Evolutionary conservation across 2,797 vertebrate genomes (phyloP).

Genomic region (Adrianichthys oophorus): DNA sequence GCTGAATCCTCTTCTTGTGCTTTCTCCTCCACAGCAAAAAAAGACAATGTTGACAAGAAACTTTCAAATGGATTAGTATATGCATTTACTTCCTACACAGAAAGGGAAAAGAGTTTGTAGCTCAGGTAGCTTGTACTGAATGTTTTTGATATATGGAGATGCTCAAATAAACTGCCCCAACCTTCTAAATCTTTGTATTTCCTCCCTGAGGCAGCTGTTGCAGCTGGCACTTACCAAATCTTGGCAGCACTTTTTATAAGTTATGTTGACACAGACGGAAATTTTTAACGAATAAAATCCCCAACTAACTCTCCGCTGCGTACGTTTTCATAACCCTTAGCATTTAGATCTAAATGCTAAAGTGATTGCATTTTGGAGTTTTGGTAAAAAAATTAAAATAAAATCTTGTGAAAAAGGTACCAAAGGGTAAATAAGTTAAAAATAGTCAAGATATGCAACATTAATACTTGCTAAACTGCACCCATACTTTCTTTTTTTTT

Average conservation of each 20-base stretch:
- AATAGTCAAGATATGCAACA: no score
- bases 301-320: no score
- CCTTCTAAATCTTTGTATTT: conserved; percentile 41
- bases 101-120: conserved; percentile 36
- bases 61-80: conserved; percentile 30
- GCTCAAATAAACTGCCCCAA: conserved; percentile 21
- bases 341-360: no score
- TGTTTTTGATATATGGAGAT: conserved; percentile 8
- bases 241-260: conserved; percentile 42
- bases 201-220: conserved; percentile 46
- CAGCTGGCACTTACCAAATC: conserved; percentile 52
- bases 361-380: no score
- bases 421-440: no score
- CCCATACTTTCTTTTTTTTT: no score
- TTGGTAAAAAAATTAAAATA: no score
- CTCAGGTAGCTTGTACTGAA: conserved; percentile 30
- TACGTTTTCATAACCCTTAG: no score
- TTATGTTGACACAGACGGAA: conserved; percentile 41
- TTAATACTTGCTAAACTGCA: no score
- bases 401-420: no score
- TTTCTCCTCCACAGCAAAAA: conserved; percentile 26
- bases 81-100: conserved; percentile 26
- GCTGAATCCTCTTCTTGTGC: conserved; percentile 69
- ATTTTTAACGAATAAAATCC: conserved; percentile 6
- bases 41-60: background rate